Conservation (phyloP, 2,113 vertebrate genomes). For the Takifugu flavidus region DNA sequence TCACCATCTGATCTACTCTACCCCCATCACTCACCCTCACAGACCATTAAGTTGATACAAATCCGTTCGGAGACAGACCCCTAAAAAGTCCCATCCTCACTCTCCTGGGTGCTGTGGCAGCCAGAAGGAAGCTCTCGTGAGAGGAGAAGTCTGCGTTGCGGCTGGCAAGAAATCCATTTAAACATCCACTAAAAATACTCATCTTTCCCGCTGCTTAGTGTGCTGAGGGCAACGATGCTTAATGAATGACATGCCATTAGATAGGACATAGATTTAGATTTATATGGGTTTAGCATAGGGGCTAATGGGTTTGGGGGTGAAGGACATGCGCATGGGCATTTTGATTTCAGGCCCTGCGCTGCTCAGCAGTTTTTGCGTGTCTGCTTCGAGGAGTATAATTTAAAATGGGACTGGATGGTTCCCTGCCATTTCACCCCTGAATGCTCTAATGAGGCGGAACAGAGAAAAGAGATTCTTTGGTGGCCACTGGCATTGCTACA, state of each 20-base stretch:
- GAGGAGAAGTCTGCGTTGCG: constrained; percentile 41
- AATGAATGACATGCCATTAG: constrained; percentile 31
- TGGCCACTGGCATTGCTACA: constrained; percentile 38
- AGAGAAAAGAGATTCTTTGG: constrained; percentile 39
- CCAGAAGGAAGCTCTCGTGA: constrained; percentile 50
- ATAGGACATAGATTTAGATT: constrained; percentile 13
- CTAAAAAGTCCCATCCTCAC: constrained; percentile 28
- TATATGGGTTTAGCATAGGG: constrained; percentile 17
- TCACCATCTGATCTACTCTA: not conserved
- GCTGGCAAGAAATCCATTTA: constrained; percentile 56
- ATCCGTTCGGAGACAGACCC: constrained; percentile 62
- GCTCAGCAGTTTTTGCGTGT: constrained; percentile 6
- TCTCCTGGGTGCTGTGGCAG: constrained; percentile 42
- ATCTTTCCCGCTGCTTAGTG: constrained; percentile 34
- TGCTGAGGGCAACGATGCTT: constrained; percentile 32
- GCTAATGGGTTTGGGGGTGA: not conserved
- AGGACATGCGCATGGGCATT: not conserved
- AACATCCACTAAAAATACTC: constrained; percentile 49
- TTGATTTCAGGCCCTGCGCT: not conserved
- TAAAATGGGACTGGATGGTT: constrained; percentile 36
- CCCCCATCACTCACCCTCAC: constrained; percentile 21
- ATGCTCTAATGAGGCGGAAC: constrained; percentile 52
- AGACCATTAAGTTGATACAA: constrained; percentile 70
- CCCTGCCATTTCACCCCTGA: constrained; percentile 35
- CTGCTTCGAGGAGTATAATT: not conserved